Evolutionary conservation across 2,797 vertebrate genomes (phyloP).

Genomic region (Chromobotia macracanthus): DNA sequence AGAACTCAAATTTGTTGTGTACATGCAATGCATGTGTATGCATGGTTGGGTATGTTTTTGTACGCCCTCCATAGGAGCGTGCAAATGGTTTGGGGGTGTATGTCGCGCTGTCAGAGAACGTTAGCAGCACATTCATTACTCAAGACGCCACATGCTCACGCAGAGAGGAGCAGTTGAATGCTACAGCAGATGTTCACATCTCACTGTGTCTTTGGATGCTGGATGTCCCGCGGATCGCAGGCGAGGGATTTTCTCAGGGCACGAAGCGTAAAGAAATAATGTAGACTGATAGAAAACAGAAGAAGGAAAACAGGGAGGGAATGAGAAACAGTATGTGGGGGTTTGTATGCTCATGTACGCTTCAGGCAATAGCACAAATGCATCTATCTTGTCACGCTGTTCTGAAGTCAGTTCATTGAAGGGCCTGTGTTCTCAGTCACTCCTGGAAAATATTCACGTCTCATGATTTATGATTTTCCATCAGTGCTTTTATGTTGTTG

Average conservation of each 20-base stretch:
- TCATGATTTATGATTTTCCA: constrained; percentile 38
- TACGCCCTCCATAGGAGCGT: constrained; percentile 24
- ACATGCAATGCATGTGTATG: background rate
- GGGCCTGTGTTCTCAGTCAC: background rate
- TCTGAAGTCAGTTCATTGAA: constrained; percentile 19
- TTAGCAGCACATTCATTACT: constrained; percentile 49
- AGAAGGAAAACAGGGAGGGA: constrained; percentile 29
- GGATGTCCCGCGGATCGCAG: constrained; percentile 45
- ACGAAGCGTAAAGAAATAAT: constrained; percentile 48
- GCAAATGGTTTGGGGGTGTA: constrained; percentile 34
- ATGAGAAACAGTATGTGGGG: constrained; percentile 29
- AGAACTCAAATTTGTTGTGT: background rate
- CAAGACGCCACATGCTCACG: constrained; percentile 47
- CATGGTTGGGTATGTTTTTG: constrained; percentile 15
- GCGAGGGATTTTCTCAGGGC: constrained; percentile 46
- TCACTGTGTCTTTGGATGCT: constrained; percentile 24
- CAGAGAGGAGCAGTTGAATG: constrained; percentile 42
- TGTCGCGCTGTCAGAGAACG: constrained; percentile 42
- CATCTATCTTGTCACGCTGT: constrained; percentile 36
- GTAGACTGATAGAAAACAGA: constrained; percentile 36
- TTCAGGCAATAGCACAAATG: constrained; percentile 34
- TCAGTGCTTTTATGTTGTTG: constrained; percentile 19
- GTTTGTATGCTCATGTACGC: constrained; percentile 35
- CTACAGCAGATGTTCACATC: constrained; percentile 46
- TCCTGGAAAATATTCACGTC: constrained; percentile 9